A percentile compares a stretch with the other conserved stretches of the same genome.
Conservation (phyloP, 2,113 vertebrate genomes). For the Polyodon spathula region DNA sequence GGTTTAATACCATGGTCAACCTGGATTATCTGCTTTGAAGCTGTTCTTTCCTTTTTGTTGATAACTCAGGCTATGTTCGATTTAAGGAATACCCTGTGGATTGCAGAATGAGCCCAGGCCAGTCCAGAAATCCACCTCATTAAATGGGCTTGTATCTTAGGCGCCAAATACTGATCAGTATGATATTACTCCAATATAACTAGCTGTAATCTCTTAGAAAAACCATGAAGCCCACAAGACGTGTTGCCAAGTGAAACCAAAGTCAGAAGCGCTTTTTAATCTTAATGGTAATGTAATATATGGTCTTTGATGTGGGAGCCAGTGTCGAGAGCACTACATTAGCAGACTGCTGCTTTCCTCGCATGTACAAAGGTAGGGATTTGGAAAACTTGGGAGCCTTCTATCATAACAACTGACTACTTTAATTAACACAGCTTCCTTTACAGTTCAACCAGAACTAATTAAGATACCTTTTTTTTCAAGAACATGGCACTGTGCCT, state of each 20-base stretch:
- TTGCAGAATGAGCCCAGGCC: slow-evolving; percentile 10
- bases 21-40: not conserved
- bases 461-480: no score
- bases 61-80: not conserved
- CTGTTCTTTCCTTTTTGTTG: not conserved
- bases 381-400: slow-evolving; percentile 39
- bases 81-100: slow-evolving; percentile 10
- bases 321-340: slow-evolving; percentile 32
- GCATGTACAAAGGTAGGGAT: slow-evolving; percentile 29
- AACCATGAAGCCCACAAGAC: not conserved
- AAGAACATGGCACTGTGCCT: no score
- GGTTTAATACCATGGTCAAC: not conserved
- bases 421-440: no score
- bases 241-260: slow-evolving; percentile 25
- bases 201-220: not conserved
- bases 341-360: slow-evolving; percentile 39
- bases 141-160: slow-evolving; percentile 5
- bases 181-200: slow-evolving; percentile 19
- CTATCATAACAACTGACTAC: no score
- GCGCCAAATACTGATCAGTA: slow-evolving; percentile 3
- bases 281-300: slow-evolving; percentile 25
- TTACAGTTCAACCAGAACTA: no score
- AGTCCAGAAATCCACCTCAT: not conserved
- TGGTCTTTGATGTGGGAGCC: slow-evolving; percentile 27
- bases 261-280: slow-evolving; percentile 27